Percentiles rank a stretch among this genome's conserved stretches.
phyloP scores from a whole-genome alignment of 1,140 invertebrate genomes.

The Drosophila bipectinata region DNA sequence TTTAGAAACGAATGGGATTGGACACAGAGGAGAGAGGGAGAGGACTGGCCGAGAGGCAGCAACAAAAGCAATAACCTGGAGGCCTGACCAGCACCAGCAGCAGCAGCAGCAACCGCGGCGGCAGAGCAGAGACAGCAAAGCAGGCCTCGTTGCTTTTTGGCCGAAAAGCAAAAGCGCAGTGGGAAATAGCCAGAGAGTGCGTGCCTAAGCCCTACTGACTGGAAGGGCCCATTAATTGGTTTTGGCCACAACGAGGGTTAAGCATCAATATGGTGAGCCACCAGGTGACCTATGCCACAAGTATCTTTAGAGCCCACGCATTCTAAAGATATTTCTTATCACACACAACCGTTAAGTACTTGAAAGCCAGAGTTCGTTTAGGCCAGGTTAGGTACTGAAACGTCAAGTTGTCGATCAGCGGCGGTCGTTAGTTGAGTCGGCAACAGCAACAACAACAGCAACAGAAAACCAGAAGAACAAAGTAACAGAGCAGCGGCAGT shows the following conservation, averaged over 20 bases:
- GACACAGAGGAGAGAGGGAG: conserved; percentile 25
- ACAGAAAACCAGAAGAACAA: conserved; percentile 46
- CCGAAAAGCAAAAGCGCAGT: conserved; percentile 35
- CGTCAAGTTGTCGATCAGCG: no score
- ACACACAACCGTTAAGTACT: no score
- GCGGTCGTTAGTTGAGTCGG: conserved; percentile 19
- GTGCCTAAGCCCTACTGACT: conserved; percentile 29
- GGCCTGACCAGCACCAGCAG: conserved; percentile 11
- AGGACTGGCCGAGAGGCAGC: conserved; percentile 49
- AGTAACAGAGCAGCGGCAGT: conserved; percentile 34
- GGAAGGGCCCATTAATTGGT: conserved; percentile 25
- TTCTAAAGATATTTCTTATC: no score
- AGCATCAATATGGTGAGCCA: conserved; percentile 3
- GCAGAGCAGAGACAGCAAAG: conserved; percentile 19
- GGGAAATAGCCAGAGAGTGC: conserved; percentile 26
- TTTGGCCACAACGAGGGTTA: conserved; percentile 34
- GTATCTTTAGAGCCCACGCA: no score
- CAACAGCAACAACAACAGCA: conserved; percentile 14
- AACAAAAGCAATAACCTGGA: conserved; percentile 38
- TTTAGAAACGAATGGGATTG: conserved; percentile 59
- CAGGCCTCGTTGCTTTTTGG: conserved; percentile 25
- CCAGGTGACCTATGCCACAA: no score
- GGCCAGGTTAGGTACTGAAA: no score
- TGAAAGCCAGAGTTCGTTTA: no score
- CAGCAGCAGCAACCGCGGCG: conserved; percentile 13